Conservation (phyloP, 2,888 invertebrate species). For the Ametastegia equiseti region DNA sequence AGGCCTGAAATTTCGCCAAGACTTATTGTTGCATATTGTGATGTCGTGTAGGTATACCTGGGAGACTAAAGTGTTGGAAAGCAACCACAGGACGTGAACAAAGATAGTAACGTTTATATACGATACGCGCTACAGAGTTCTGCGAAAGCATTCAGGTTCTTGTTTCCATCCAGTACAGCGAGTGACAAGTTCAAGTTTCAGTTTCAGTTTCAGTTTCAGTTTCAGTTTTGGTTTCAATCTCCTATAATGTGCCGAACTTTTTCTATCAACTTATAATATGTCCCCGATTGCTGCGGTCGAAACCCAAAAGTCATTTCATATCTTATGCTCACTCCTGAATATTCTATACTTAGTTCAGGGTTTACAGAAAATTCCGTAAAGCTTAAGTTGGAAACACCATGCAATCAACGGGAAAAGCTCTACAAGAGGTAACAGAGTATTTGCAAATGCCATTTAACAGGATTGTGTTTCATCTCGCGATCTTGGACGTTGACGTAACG, state of each 20-base stretch:
- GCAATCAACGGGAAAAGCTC: background rate
- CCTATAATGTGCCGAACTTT: background rate
- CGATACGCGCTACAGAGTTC: constrained; percentile 29
- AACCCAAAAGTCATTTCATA: background rate
- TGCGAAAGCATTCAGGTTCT: constrained; percentile 33
- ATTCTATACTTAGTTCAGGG: background rate
- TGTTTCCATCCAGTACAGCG: background rate
- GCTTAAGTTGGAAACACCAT: background rate
- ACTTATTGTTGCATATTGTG: constrained; percentile 32
- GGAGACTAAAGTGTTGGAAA: constrained; percentile 25
- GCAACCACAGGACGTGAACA: constrained; percentile 6
- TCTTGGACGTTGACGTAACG: background rate
- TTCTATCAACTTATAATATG: background rate
- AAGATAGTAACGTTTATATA: constrained; percentile 3
- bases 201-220: background rate
- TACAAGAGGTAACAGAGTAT: too few species aligned
- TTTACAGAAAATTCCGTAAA: background rate
- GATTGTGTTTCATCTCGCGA: background rate
- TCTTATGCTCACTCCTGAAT: background rate
- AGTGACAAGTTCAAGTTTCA: constrained; percentile 22
- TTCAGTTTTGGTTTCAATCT: constrained; percentile 13
- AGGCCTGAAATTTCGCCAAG: constrained; percentile 20
- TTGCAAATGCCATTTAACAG: background rate
- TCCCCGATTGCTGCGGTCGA: background rate
- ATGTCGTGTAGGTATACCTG: background rate